A percentile compares a stretch with the other conserved stretches of the same genome.
These are phyloP conservation scores for Piscicola geometra DNA, from an alignment of 2,888 invertebrate genomes.

Conservation along the genomic window DNA sequence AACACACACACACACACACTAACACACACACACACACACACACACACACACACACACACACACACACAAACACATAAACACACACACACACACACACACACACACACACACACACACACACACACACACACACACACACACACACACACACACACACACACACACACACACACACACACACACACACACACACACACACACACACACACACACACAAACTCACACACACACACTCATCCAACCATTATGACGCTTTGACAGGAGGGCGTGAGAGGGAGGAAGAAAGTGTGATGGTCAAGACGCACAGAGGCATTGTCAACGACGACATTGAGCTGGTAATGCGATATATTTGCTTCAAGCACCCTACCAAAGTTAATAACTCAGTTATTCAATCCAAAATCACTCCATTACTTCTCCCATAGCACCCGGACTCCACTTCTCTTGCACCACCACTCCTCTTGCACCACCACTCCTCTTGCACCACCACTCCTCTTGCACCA, in stretches of 20 bases:
- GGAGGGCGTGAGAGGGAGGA: constrained; percentile 26
- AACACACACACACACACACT: constrained; percentile 14
- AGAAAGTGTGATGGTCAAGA: constrained; percentile 13
- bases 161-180: constrained; percentile 23
- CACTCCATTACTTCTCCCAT: too few relatives aligned
- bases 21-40: constrained; percentile 20
- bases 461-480: too few relatives aligned
- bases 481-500: too few relatives aligned
- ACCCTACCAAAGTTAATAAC: too few relatives aligned
- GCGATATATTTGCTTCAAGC: too few relatives aligned
- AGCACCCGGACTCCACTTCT: too few relatives aligned
- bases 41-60: constrained; percentile 24
- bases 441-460: too few relatives aligned
- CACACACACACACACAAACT: constrained; percentile 6
- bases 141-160: too few relatives aligned
- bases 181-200: constrained; percentile 24
- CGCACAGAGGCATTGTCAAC: constrained; percentile 34
- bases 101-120: constrained; percentile 15
- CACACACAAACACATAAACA: constrained; percentile 18
- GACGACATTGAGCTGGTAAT: constrained; percentile 32
- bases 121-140: constrained; percentile 15
- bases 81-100: constrained; percentile 9
- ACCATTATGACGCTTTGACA: constrained; percentile 1
- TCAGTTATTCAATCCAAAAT: too few relatives aligned
- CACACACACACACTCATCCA: neutral